These are phyloP conservation scores for Encarsia formosa DNA, from an alignment of 2,888 invertebrate species.

Conservation along the genomic window DNA sequence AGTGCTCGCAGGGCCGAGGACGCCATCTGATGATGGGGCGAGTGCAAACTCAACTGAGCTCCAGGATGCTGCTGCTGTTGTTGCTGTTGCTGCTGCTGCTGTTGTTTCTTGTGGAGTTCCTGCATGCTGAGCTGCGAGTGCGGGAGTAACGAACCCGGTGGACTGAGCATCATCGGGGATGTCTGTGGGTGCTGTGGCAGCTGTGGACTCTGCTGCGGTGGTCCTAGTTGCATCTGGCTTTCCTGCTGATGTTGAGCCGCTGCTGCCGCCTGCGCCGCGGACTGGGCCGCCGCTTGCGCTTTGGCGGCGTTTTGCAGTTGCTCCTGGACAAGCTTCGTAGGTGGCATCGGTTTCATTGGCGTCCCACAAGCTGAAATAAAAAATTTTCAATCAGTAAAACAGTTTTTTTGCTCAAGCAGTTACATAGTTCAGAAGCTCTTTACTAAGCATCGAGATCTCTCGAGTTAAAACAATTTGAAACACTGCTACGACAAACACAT, in stretches of 20 bases:
- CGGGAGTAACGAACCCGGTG: conserved; percentile 73
- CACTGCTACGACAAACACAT: too few relatives aligned
- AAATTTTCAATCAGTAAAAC: conserved; percentile 20
- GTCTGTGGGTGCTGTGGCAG: conserved; percentile 39
- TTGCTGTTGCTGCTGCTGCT: conserved; percentile 52
- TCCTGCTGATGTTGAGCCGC: conserved; percentile 49
- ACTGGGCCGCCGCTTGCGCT: conserved; percentile 47
- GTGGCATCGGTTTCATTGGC: conserved; percentile 71
- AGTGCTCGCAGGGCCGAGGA: conserved; percentile 66
- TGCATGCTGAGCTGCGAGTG: conserved; percentile 61
- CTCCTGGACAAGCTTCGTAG: conserved; percentile 67
- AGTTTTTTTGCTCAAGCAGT: not conserved
- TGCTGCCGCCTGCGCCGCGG: conserved; percentile 44
- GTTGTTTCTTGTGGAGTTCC: conserved; percentile 56
- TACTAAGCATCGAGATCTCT: conserved; percentile 7
- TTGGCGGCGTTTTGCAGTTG: conserved; percentile 49
- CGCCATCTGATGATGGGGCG: conserved; percentile 62
- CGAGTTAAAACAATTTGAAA: not conserved
- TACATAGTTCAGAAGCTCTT: conserved; percentile 31
- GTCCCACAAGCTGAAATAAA: conserved; percentile 56
- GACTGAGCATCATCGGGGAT: conserved; percentile 68
- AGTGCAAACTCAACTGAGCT: conserved; percentile 57
- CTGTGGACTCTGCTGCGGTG: conserved; percentile 46
- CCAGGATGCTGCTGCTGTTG: conserved; percentile 53
- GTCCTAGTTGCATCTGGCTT: conserved; percentile 45